A percentile compares a stretch with the other conserved stretches of the same genome.
Conservation (phyloP, 2,113 vertebrate genomes). For the Nycticryphes semicollaris region DNA sequence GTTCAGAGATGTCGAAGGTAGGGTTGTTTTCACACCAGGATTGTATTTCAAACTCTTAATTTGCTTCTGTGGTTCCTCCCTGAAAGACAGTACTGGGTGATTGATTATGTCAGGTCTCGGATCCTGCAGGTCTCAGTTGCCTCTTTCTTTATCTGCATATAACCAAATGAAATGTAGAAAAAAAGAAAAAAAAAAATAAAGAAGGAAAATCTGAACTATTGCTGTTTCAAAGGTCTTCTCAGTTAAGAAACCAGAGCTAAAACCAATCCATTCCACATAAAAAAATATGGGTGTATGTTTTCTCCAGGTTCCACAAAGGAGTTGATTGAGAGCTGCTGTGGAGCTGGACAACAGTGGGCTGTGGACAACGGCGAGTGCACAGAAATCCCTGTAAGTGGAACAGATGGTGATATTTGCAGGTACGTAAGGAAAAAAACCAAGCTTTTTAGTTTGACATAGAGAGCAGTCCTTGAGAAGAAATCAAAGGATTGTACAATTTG, state of each 20-base stretch:
- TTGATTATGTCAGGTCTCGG: fast-evolving
- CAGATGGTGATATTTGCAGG: constrained; percentile 83
- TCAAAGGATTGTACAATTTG: fast-evolving
- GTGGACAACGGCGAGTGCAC: constrained; percentile 81
- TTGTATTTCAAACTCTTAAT: neutral
- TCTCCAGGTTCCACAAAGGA: constrained; percentile 83
- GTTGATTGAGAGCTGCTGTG: constrained; percentile 86
- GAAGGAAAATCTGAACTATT: neutral
- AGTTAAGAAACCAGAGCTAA: neutral
- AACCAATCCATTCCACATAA: neutral
- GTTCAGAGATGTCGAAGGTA: neutral
- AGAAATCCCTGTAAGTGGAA: constrained; percentile 72
- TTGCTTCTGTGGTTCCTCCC: neutral
- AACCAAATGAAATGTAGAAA: neutral
- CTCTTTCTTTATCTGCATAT: neutral
- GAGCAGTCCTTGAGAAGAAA: neutral
- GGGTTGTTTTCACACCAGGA: neutral
- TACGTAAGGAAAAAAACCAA: constrained; percentile 32
- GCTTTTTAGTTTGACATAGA: neutral
- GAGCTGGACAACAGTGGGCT: constrained; percentile 88
- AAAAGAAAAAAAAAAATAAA: neutral
- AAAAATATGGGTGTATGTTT: neutral
- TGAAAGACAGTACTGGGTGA: neutral
- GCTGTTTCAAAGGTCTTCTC: neutral
- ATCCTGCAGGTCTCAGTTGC: neutral